phyloP scores from a whole-genome alignment of 2,113 vertebrate species.

The Actenoides hombroni region DNA sequence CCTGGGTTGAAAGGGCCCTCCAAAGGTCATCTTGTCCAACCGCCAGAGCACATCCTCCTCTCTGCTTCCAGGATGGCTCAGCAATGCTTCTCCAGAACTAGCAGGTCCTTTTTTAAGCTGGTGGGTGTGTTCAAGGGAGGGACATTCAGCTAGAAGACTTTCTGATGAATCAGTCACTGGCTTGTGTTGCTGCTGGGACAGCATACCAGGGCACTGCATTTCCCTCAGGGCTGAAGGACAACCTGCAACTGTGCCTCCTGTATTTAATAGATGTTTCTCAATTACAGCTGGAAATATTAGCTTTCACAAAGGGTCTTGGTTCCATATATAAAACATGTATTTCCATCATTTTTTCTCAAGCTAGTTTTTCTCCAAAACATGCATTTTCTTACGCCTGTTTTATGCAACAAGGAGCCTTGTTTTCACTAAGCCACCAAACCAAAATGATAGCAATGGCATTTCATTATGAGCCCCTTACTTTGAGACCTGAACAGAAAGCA shows the following conservation, averaged over 20 bases:
- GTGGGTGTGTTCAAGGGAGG: neutral
- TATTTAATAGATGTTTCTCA: neutral
- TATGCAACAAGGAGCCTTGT: accelerated
- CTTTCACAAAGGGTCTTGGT: neutral
- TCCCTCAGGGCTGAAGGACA: neutral
- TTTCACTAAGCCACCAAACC: neutral
- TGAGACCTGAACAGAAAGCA: neutral
- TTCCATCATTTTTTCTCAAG: neutral
- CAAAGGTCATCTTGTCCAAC: too few species aligned
- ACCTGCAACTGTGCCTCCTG: neutral
- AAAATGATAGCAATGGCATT: accelerated
- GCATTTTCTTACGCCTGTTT: neutral
- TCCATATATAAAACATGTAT: neutral
- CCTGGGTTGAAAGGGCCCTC: too few species aligned
- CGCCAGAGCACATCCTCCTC: neutral
- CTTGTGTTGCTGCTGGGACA: neutral
- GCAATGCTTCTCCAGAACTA: neutral
- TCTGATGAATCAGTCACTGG: neutral
- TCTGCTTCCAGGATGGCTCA: neutral
- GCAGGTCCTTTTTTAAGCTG: neutral
- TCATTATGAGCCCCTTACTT: neutral
- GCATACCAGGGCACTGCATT: neutral
- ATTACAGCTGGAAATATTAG: neutral
- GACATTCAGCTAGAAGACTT: neutral
- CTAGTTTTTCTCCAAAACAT: neutral